phyloP scores from a whole-genome alignment of 2,113 vertebrate genomes.

The Tragulus kanchil region DNA sequence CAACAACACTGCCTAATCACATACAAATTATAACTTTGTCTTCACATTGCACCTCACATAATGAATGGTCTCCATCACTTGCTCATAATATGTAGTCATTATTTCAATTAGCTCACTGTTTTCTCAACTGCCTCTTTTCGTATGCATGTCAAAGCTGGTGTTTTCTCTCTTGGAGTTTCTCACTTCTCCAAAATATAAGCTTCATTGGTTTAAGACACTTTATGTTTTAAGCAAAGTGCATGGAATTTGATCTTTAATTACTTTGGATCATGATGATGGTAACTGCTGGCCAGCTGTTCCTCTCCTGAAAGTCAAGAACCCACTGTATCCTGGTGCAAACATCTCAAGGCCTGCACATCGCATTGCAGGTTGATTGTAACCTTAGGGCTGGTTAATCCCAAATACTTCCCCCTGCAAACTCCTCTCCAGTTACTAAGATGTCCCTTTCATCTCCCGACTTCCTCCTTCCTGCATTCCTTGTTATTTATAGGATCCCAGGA shows the following conservation, averaged over 20 bases:
- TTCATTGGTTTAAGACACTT: background rate
- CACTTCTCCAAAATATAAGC: background rate
- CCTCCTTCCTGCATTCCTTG: slow-evolving; percentile 78
- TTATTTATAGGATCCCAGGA: slow-evolving; percentile 81
- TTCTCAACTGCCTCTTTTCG: background rate
- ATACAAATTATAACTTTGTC: slow-evolving; percentile 59
- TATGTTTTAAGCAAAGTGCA: background rate
- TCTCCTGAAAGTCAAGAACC: background rate
- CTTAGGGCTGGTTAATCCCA: slow-evolving; percentile 63
- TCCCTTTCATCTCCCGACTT: slow-evolving; percentile 78
- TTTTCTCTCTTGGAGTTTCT: slow-evolving; percentile 52
- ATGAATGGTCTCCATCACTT: slow-evolving; percentile 46
- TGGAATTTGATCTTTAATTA: background rate
- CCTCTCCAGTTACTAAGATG: slow-evolving; percentile 72
- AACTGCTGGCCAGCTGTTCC: background rate
- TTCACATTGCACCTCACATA: slow-evolving; percentile 42
- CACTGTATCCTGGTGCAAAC: background rate
- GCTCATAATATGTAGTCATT: slow-evolving; percentile 47
- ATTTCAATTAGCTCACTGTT: slow-evolving; percentile 67
- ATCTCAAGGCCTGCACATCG: background rate
- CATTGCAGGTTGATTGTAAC: background rate
- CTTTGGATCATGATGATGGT: background rate
- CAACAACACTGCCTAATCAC: slow-evolving; percentile 26
- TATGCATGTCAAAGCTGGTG: background rate
- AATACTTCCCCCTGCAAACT: slow-evolving; percentile 48